Evolutionary conservation across 37 sponge, comb jelly and placozoan genomes (phyloP).

Genomic region (Beroe ovata): DNA sequence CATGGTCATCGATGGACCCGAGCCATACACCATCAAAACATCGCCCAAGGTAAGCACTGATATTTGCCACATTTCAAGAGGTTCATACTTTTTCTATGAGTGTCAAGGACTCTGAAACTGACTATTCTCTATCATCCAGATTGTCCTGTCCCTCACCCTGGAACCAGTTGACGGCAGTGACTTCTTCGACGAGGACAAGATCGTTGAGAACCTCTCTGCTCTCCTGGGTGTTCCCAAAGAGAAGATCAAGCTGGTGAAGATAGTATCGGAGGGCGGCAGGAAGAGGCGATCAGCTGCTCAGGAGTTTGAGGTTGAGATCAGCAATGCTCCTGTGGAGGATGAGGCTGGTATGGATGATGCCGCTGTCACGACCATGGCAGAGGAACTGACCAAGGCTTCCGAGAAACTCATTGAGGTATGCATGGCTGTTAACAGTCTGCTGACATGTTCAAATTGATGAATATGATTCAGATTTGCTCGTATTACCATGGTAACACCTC

Average conservation of each 20-base stretch:
- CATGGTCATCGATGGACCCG: slow-evolving; percentile 31
- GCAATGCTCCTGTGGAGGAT: slow-evolving; percentile 71
- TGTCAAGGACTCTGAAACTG: too few relatives aligned
- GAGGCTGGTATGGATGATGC: slow-evolving; percentile 1
- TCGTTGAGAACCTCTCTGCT: slow-evolving; percentile 79
- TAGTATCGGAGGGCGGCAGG: slow-evolving; percentile 44
- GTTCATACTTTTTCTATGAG: too few relatives aligned
- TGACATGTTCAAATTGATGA: neutral
- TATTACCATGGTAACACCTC: too few relatives aligned
- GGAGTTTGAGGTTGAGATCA: slow-evolving; percentile 78
- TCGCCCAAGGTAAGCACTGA: slow-evolving; percentile 57
- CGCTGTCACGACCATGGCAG: slow-evolving; percentile 68
- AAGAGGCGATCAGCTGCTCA: neutral
- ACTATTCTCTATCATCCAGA: neutral
- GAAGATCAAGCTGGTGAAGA: slow-evolving; percentile 80
- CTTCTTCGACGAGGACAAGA: slow-evolving; percentile 84
- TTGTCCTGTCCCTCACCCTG: slow-evolving; percentile 68
- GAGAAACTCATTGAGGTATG: slow-evolving; percentile 52
- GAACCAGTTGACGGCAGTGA: slow-evolving; percentile 76
- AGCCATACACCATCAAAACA: slow-evolving; percentile 54
- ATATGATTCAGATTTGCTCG: neutral
- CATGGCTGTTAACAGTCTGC: neutral
- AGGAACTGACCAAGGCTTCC: slow-evolving; percentile 64
- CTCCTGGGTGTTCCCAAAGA: slow-evolving; percentile 74
- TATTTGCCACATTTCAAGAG: too few relatives aligned